These are phyloP conservation scores for Abrostola tripartita DNA, from an alignment of 2,888 invertebrate species.

Conservation along the genomic window DNA sequence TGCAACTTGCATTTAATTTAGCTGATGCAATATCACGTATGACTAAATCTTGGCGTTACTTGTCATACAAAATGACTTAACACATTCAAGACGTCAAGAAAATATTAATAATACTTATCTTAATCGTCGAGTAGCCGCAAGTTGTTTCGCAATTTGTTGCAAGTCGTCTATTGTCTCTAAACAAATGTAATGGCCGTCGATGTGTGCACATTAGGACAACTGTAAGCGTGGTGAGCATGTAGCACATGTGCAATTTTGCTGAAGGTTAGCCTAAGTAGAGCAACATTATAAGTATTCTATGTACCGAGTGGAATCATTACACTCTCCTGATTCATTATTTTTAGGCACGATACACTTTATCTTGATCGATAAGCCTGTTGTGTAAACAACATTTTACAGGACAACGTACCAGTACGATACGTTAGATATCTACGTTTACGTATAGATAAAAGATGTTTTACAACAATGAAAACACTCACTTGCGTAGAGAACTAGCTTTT, in stretches of 20 bases:
- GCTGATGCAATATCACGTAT: constrained; percentile 21
- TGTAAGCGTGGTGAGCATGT: constrained; percentile 43
- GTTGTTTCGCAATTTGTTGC: constrained; percentile 45
- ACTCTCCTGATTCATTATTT: constrained; percentile 4
- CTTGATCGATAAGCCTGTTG: too few relatives aligned
- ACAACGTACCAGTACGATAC: too few relatives aligned
- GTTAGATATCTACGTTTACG: too few relatives aligned
- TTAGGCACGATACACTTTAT: constrained; percentile 7
- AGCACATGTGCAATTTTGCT: constrained; percentile 45
- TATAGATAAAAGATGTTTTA: too few relatives aligned
- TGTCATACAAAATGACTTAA: constrained; percentile 12
- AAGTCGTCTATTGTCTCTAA: constrained; percentile 47
- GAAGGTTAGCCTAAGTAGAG: constrained; percentile 50
- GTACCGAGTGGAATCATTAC: neutral
- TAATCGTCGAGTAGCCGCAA: constrained; percentile 41
- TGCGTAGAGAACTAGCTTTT: neutral
- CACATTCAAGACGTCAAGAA: constrained; percentile 15
- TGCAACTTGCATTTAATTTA: constrained; percentile 9
- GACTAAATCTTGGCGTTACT: constrained; percentile 24
- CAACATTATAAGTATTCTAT: constrained; percentile 26
- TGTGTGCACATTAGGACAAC: constrained; percentile 50
- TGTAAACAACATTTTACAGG: too few relatives aligned
- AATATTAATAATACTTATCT: constrained; percentile 39
- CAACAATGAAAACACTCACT: too few relatives aligned
- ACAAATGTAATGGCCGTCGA: constrained; percentile 45